Evolutionary conservation across 2,888 invertebrate genomes (phyloP).

Genomic region (Labia minor): DNA sequence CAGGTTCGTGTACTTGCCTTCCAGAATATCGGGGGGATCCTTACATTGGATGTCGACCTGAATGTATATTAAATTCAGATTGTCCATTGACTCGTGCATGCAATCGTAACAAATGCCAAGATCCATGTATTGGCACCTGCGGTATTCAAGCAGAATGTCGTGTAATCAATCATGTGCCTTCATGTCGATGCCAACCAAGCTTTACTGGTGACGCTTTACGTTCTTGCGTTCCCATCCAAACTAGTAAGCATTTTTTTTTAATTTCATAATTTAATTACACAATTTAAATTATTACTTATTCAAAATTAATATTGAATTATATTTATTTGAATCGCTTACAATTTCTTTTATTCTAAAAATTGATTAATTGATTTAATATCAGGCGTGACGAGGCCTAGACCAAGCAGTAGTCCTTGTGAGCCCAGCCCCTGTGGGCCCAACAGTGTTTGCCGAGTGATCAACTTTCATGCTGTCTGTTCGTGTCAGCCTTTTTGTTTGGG

Average conservation of each 20-base stretch:
- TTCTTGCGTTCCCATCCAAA: slow-evolving; percentile 41
- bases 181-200: slow-evolving; percentile 62
- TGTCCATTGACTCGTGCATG: slow-evolving; percentile 62
- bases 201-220: slow-evolving; percentile 60
- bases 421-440: slow-evolving; percentile 71
- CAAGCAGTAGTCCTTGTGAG: slow-evolving; percentile 53
- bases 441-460: slow-evolving; percentile 59
- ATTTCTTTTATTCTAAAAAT: slow-evolving; percentile 15
- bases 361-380: slow-evolving; percentile 18
- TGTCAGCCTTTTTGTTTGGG: slow-evolving; percentile 62
- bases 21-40: slow-evolving; percentile 68
- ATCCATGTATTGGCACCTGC: slow-evolving; percentile 68
- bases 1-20: slow-evolving; percentile 64
- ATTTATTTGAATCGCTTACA: not conserved
- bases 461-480: slow-evolving; percentile 64
- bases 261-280: no score
- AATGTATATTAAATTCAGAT: slow-evolving; percentile 67
- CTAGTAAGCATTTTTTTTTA: slow-evolving; percentile 32
- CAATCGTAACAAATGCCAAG: slow-evolving; percentile 63
- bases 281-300: slow-evolving; percentile 16
- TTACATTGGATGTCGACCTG: slow-evolving; percentile 66
- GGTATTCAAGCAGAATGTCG: slow-evolving; percentile 66
- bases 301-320: slow-evolving; percentile 21
- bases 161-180: slow-evolving; percentile 63
- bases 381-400: slow-evolving; percentile 33